phyloP scores from a whole-genome alignment of 2,113 vertebrate species.

The Ciconia maguari region DNA sequence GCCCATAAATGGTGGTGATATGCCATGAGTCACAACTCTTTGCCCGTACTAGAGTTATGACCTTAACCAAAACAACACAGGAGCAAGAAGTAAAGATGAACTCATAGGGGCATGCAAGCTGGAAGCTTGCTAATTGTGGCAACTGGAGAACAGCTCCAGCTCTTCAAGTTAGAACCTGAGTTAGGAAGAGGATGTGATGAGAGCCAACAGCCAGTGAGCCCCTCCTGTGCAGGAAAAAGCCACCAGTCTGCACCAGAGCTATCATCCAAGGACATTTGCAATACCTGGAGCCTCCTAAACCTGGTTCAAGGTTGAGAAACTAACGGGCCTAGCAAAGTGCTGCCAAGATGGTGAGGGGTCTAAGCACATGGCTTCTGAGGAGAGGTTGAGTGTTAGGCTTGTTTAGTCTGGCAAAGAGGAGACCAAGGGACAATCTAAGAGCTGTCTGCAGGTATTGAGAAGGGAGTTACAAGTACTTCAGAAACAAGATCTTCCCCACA shows the following conservation, averaged over 20 bases:
- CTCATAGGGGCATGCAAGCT: neutral
- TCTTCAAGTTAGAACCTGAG: neutral
- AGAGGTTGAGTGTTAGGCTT: neutral
- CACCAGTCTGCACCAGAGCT: neutral
- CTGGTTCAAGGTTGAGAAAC: neutral
- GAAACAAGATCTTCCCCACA: neutral
- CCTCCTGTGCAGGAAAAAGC: neutral
- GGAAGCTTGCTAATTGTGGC: neutral
- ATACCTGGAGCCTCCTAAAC: neutral
- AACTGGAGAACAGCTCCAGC: neutral
- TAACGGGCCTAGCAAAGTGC: neutral
- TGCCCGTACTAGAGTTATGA: neutral
- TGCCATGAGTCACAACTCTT: neutral
- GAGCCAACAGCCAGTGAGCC: neutral
- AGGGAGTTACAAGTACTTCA: neutral
- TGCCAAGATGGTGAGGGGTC: fast-evolving
- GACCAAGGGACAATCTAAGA: neutral
- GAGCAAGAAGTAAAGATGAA: neutral
- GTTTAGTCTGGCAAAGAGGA: neutral
- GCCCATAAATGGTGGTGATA: neutral
- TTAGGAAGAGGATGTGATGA: neutral
- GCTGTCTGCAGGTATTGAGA: neutral
- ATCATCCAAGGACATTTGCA: neutral
- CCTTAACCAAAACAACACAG: neutral
- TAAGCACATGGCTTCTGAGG: neutral